Conservation (phyloP, 2,888 invertebrate genomes). For the Hartigia nigra region DNA sequence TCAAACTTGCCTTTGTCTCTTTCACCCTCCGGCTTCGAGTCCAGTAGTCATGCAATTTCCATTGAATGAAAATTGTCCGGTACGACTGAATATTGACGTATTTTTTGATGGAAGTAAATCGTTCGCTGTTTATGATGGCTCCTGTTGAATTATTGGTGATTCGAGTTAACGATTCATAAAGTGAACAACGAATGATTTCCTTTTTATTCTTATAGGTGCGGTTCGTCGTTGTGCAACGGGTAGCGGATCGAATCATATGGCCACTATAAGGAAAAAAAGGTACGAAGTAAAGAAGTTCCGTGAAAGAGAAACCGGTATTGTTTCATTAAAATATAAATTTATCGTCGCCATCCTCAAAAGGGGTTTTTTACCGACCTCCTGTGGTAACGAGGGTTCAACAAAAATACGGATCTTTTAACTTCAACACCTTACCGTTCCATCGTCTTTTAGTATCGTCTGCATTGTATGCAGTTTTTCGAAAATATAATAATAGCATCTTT, state of each 20-base stretch:
- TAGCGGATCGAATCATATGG: neutral
- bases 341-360: constrained; percentile 38
- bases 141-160: neutral
- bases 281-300: neutral
- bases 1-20: neutral
- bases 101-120: neutral
- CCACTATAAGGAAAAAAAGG: neutral
- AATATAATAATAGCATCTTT: neutral
- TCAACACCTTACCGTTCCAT: constrained; percentile 46
- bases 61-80: neutral
- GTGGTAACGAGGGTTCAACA: constrained; percentile 34
- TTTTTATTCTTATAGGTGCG: neutral
- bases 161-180: neutral
- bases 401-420: constrained; percentile 51
- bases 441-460: neutral
- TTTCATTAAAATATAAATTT: constrained; percentile 55
- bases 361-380: constrained; percentile 29
- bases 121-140: neutral
- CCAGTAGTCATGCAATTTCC: neutral
- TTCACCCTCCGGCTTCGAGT: neutral
- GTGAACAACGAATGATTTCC: neutral
- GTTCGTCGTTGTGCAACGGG: neutral
- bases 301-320: constrained; percentile 19
- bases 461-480: neutral
- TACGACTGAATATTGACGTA: neutral